Evolutionary conservation across 2,888 invertebrate genomes (phyloP).

Genomic region (Leptarthrus brevirostris): DNA sequence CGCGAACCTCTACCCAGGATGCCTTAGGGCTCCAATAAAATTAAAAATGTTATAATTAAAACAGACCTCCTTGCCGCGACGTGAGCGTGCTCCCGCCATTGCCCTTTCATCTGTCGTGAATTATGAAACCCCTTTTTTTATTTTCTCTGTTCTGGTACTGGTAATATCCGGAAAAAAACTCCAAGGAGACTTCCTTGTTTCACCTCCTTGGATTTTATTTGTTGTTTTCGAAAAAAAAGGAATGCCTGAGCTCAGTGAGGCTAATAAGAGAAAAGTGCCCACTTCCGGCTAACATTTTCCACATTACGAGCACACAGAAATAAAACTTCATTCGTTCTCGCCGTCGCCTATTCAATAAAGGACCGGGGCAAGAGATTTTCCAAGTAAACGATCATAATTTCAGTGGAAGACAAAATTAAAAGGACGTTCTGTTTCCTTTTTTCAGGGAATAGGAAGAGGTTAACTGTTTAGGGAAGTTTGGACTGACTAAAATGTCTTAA

Average conservation of each 20-base stretch:
- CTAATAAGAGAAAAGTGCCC: constrained; percentile 34
- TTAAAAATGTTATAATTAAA: constrained; percentile 38
- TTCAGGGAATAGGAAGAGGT: constrained; percentile 4
- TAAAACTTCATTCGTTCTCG: constrained; percentile 14
- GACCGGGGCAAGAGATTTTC: not conserved
- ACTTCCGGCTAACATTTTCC: constrained; percentile 29
- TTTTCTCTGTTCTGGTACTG: not conserved
- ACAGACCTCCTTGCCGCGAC: not conserved
- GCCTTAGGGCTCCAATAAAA: constrained; percentile 13
- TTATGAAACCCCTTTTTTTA: constrained; percentile 30
- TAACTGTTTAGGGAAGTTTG: constrained; percentile 15
- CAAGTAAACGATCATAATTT: not conserved
- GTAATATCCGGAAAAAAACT: not conserved
- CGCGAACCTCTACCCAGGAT: constrained; percentile 8
- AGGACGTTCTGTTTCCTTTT: not conserved
- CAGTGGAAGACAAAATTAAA: constrained; percentile 23
- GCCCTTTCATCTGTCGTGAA: not conserved
- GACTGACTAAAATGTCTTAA: constrained; percentile 16
- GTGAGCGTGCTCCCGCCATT: not conserved
- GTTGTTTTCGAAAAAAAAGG: not conserved
- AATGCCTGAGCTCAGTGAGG: constrained; percentile 17
- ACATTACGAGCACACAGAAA: constrained; percentile 4
- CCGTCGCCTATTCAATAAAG: constrained; percentile 10
- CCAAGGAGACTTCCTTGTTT: constrained; percentile 29
- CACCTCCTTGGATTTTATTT: constrained; percentile 2